Evolutionary conservation across 2,113 vertebrate genomes (phyloP).

Genomic region (Ictalurus furcatus): DNA sequence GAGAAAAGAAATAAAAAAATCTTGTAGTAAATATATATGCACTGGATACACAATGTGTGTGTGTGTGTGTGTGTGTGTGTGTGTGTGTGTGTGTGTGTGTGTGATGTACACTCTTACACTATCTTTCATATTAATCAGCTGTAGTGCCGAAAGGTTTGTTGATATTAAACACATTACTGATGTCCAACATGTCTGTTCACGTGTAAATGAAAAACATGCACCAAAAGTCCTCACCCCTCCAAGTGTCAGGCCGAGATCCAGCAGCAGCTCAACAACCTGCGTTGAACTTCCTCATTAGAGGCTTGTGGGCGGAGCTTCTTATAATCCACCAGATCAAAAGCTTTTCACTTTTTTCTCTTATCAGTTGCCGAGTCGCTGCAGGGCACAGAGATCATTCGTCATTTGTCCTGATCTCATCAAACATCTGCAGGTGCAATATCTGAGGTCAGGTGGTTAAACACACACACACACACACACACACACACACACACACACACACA

Average conservation of each 20-base stretch:
- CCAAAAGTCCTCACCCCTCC: neutral
- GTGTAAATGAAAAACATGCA: neutral
- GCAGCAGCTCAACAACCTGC: neutral
- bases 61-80: neutral
- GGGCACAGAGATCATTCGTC: neutral
- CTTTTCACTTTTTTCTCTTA: neutral
- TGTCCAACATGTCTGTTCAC: neutral
- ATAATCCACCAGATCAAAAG: slow-evolving; percentile 12
- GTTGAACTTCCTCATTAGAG: neutral
- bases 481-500: neutral
- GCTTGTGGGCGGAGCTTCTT: neutral
- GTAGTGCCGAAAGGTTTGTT: neutral
- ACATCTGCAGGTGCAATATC: slow-evolving; percentile 9
- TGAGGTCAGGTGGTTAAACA: neutral
- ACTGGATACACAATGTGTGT: neutral
- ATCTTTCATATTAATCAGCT: neutral
- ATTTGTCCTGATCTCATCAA: slow-evolving; percentile 6
- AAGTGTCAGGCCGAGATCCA: neutral
- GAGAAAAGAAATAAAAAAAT: neutral
- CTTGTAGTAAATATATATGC: neutral
- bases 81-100: neutral
- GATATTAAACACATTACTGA: neutral
- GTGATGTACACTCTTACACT: neutral
- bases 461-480: slow-evolving; percentile 9
- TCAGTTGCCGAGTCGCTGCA: slow-evolving; percentile 8